phyloP scores from a whole-genome alignment of 2,888 invertebrate species.

The Tridacna crocea region DNA sequence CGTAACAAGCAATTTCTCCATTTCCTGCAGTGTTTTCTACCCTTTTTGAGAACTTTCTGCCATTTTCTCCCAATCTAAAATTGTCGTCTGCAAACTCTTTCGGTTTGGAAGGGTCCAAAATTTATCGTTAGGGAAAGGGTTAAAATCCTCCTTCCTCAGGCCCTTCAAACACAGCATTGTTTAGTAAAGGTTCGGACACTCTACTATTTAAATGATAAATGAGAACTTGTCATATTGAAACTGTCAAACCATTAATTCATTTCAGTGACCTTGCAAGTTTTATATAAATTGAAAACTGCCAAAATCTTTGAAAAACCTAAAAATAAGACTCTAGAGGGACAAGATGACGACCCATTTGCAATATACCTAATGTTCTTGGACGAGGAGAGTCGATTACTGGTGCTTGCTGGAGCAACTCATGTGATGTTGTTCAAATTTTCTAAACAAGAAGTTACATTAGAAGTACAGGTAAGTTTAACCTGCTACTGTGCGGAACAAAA shows the following conservation, averaged over 20 bases:
- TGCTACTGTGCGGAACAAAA: background rate
- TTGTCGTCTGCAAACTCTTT: no score
- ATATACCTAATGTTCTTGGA: slow-evolving; percentile 95
- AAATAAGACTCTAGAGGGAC: slow-evolving; percentile 74
- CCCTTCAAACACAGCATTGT: no score
- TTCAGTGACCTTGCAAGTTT: slow-evolving; percentile 94
- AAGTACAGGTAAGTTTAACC: slow-evolving; percentile 78
- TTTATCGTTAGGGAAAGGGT: no score
- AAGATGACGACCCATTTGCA: slow-evolving; percentile 93
- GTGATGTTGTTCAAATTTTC: slow-evolving; percentile 98
- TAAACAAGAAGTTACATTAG: slow-evolving; percentile 91
- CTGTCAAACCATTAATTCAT: slow-evolving; percentile 4
- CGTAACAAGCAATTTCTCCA: no score
- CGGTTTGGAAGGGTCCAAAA: no score
- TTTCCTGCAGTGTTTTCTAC: no score
- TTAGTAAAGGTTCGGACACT: no score
- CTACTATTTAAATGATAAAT: no score
- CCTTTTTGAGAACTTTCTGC: no score
- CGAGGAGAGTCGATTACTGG: slow-evolving; percentile 95
- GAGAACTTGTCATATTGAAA: no score
- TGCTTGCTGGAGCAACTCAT: slow-evolving; percentile 96
- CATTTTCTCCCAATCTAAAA: no score
- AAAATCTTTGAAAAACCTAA: slow-evolving; percentile 93
- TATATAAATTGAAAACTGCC: slow-evolving; percentile 98
- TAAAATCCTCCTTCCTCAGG: no score